Conservation (phyloP, 1,140 invertebrate species). For the Zophobas atratus region DNA sequence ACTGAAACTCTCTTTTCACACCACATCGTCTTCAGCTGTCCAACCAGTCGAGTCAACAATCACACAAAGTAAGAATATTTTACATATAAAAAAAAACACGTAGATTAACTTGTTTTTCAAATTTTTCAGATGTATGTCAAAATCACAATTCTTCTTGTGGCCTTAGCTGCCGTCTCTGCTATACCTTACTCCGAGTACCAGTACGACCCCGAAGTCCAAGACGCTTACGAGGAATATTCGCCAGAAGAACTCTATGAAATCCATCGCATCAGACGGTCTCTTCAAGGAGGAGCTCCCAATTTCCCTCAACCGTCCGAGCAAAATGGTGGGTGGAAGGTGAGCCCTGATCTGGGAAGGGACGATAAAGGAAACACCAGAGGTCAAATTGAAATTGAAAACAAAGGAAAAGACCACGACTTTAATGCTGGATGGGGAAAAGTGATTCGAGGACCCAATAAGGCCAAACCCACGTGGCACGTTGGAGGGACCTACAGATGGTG, state of each 20-base stretch:
- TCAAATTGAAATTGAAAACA: too few species aligned
- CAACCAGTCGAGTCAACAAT: too few species aligned
- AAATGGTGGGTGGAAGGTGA: background rate
- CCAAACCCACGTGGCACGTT: background rate
- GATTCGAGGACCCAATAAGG: background rate
- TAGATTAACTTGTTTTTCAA: too few species aligned
- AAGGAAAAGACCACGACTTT: too few species aligned
- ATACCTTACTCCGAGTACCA: background rate
- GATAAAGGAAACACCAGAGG: constrained; percentile 2
- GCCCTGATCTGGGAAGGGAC: background rate
- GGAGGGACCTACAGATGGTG: background rate
- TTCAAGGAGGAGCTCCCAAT: constrained; percentile 1
- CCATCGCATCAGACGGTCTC: background rate
- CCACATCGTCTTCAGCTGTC: too few species aligned
- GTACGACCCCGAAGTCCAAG: background rate
- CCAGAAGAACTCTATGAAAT: background rate
- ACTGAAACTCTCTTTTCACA: too few species aligned
- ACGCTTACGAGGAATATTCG: too few species aligned
- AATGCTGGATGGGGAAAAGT: constrained; percentile 4
- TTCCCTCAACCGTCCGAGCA: background rate
- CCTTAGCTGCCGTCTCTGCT: background rate
- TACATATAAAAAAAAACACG: too few species aligned
- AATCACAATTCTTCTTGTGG: background rate
- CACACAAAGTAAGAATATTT: too few species aligned
- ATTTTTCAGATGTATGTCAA: too few species aligned